Conservation (phyloP, 2,797 vertebrate species). For the Sebastes aleutianus region DNA sequence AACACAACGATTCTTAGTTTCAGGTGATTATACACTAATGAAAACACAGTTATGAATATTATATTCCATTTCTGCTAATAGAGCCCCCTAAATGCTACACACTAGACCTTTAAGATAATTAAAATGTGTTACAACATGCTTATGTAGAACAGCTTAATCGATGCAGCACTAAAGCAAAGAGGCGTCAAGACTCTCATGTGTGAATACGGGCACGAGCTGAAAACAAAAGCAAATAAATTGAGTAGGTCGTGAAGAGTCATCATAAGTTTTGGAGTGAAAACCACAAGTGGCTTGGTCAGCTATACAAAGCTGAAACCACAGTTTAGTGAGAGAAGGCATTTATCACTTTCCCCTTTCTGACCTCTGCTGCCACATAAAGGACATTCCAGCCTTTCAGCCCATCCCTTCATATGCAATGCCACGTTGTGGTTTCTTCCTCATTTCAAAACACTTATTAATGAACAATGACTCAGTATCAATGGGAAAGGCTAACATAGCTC, state of each 20-base stretch:
- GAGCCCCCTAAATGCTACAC: too few species aligned
- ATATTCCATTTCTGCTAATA: too few species aligned
- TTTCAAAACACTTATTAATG: constrained; percentile 3
- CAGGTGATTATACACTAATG: too few species aligned
- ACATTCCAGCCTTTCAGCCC: constrained; percentile 10
- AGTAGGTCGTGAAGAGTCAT: background rate
- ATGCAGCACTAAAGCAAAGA: background rate
- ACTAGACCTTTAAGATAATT: background rate
- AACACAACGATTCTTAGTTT: too few species aligned
- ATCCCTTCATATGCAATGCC: background rate
- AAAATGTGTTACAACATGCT: background rate
- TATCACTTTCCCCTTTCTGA: constrained; percentile 44
- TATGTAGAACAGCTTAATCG: background rate
- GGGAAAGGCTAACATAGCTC: background rate
- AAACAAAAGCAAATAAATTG: background rate
- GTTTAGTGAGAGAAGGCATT: constrained; percentile 17
- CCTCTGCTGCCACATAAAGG: constrained; percentile 10
- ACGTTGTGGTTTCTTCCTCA: constrained; percentile 4
- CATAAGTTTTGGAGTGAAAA: constrained; percentile 13
- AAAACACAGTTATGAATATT: too few species aligned
- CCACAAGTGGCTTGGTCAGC: constrained; percentile 21
- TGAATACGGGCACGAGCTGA: background rate
- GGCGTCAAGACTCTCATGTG: background rate
- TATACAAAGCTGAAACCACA: constrained; percentile 26
- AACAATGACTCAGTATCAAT: background rate